phyloP scores from a whole-genome alignment of 2,113 vertebrate genomes.

The Glaucomys volans region DNA sequence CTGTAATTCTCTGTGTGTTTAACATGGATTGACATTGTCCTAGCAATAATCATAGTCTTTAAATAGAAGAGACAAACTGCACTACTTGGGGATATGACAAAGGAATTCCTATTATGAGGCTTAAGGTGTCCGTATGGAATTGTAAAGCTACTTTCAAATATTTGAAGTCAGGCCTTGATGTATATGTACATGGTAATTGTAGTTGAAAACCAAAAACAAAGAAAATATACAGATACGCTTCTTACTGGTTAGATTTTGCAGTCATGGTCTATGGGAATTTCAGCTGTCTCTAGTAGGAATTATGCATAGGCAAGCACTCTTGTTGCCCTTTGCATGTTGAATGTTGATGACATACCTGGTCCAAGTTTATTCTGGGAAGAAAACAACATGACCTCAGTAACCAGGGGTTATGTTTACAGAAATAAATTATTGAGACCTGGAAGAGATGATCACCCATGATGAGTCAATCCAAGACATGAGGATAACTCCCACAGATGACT shows the following conservation, averaged over 20 bases:
- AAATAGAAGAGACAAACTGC: background rate
- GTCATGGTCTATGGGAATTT: background rate
- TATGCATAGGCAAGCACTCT: background rate
- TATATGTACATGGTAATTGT: background rate
- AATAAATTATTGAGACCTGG: background rate
- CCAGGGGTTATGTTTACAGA: background rate
- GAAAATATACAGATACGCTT: background rate
- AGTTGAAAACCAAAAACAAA: background rate
- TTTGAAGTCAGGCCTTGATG: background rate
- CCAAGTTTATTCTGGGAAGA: background rate
- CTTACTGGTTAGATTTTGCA: background rate
- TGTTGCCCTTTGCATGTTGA: background rate
- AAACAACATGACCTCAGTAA: background rate
- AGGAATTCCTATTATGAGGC: constrained; percentile 11
- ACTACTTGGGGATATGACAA: background rate
- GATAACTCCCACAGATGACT: background rate
- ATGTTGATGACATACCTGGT: background rate
- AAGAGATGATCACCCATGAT: background rate
- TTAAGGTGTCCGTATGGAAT: background rate
- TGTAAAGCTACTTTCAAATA: background rate
- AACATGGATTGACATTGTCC: background rate
- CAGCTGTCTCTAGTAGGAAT: background rate
- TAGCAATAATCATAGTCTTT: background rate
- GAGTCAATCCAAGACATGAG: background rate
- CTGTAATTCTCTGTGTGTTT: background rate